These are phyloP conservation scores for Cantharis flavilabris DNA, from an alignment of 2,888 invertebrate species.

Conservation along the genomic window DNA sequence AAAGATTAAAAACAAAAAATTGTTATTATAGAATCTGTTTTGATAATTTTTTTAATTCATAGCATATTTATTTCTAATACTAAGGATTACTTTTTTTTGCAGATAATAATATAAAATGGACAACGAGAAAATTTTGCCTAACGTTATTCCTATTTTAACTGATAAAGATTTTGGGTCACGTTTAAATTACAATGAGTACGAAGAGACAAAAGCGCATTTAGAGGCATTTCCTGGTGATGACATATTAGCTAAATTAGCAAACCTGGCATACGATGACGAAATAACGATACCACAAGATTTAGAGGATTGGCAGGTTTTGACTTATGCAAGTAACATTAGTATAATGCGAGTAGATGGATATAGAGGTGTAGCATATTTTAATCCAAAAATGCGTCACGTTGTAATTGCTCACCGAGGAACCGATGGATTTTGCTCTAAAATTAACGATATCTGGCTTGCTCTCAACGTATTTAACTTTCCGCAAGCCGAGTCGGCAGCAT, in stretches of 20 bases:
- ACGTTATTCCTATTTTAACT: neutral
- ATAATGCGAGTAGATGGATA: slow-evolving; percentile 8
- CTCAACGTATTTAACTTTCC: neutral
- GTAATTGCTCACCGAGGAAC: slow-evolving; percentile 26
- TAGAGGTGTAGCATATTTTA: slow-evolving; percentile 20
- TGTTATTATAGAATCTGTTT: too few species aligned
- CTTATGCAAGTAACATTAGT: slow-evolving; percentile 14
- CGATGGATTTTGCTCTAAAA: slow-evolving; percentile 1
- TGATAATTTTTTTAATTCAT: too few species aligned
- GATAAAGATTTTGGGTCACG: slow-evolving; percentile 3
- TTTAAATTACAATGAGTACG: neutral
- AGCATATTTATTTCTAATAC: too few species aligned
- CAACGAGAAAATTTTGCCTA: neutral
- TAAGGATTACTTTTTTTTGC: neutral
- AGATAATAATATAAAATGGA: neutral
- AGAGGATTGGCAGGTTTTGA: slow-evolving; percentile 20
- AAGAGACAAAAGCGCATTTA: neutral
- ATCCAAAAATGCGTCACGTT: slow-evolving; percentile 14
- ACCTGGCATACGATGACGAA: slow-evolving; percentile 2
- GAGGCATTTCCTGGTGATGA: slow-evolving; percentile 17
- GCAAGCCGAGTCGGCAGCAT: slow-evolving; percentile 22
- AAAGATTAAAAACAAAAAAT: too few species aligned
- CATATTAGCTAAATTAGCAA: slow-evolving; percentile 12
- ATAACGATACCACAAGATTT: neutral
- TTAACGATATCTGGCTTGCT: slow-evolving; percentile 4